Conservation (phyloP, 2,113 vertebrate species). For the Apistogramma diplotaenia region DNA sequence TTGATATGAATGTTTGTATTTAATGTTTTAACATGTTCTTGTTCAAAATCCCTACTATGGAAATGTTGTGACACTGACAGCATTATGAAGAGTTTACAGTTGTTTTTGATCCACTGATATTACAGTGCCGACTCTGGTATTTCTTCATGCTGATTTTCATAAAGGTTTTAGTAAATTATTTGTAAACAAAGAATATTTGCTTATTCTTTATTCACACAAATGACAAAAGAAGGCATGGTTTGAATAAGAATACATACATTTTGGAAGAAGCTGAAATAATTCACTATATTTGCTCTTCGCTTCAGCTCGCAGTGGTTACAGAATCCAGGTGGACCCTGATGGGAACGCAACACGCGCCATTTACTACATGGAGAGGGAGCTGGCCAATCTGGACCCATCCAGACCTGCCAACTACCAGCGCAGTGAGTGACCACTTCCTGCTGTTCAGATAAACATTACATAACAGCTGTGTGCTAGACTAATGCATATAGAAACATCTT, state of each 20-base stretch:
- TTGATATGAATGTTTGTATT: not conserved
- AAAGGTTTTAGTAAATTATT: not conserved
- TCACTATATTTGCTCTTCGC: not conserved
- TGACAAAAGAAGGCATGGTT: too few relatives aligned
- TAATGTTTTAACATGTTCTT: too few relatives aligned
- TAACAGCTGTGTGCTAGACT: not conserved
- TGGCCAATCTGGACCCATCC: slow-evolving; percentile 86
- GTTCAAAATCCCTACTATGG: too few relatives aligned
- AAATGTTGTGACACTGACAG: not conserved
- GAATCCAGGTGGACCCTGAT: slow-evolving; percentile 87
- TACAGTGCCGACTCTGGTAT: not conserved
- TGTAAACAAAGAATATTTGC: not conserved
- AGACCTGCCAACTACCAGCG: slow-evolving; percentile 78
- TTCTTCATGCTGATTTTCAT: not conserved
- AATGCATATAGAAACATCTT: too few relatives aligned
- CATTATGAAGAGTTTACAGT: not conserved
- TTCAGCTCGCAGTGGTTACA: slow-evolving; percentile 86
- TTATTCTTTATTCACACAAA: not conserved
- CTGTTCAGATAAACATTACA: not conserved
- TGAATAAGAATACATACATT: not conserved
- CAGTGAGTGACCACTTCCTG: slow-evolving; percentile 70
- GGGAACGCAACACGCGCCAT: slow-evolving; percentile 88
- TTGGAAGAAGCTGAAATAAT: not conserved
- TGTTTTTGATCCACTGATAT: not conserved
- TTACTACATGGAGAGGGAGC: slow-evolving; percentile 90